These are phyloP conservation scores for Sorex fumeus DNA, from an alignment of 2,113 vertebrate species.

Conservation along the genomic window DNA sequence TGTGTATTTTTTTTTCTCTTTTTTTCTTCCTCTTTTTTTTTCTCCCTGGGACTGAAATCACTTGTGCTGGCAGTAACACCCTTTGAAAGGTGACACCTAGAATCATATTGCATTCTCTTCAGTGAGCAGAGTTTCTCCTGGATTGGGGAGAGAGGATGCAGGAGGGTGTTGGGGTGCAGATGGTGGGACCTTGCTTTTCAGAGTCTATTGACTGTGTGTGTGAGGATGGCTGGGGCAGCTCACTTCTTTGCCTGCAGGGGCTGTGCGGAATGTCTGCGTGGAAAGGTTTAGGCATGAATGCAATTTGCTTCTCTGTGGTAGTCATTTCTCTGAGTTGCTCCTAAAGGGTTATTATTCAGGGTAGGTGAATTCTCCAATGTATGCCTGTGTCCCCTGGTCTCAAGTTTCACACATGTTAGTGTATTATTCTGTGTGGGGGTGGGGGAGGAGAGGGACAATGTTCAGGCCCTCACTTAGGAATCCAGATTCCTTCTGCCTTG, in stretches of 20 bases:
- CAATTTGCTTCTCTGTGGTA: neutral
- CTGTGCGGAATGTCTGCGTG: neutral
- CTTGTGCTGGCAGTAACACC: slow-evolving; percentile 60
- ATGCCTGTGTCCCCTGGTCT: no score
- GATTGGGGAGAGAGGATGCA: neutral
- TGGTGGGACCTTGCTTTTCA: neutral
- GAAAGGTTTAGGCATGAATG: neutral
- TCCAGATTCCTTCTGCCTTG: neutral
- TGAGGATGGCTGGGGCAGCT: neutral
- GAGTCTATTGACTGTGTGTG: neutral
- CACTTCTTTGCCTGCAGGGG: neutral
- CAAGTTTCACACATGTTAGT: no score
- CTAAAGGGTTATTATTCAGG: neutral
- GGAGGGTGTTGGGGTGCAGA: neutral
- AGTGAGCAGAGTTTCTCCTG: neutral
- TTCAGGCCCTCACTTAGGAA: neutral
- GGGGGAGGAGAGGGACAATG: no score
- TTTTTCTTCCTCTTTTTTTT: neutral
- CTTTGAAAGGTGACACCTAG: slow-evolving; percentile 79
- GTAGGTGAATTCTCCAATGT: neutral
- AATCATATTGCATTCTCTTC: slow-evolving; percentile 71
- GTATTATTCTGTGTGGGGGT: no score
- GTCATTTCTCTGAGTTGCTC: neutral
- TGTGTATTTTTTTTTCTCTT: neutral
- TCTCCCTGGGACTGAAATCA: slow-evolving; percentile 60